Evolutionary conservation across 2,888 invertebrate species (phyloP).

Genomic region (Agrochola litura): DNA sequence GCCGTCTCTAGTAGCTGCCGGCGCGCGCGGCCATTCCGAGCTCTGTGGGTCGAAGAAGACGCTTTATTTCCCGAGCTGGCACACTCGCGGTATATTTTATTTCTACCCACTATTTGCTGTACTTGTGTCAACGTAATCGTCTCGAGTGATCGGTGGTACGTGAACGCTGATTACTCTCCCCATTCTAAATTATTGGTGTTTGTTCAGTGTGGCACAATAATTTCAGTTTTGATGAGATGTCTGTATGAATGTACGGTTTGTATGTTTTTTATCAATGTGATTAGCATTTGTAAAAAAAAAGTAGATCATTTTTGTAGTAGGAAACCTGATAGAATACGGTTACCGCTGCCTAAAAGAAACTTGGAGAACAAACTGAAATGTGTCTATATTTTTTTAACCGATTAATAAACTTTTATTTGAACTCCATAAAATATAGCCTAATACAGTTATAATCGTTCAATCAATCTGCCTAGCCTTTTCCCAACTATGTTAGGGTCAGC

Average conservation of each 20-base stretch:
- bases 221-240: neutral
- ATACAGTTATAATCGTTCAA: too few relatives aligned
- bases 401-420: neutral
- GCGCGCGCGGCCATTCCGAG: neutral
- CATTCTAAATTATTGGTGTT: neutral
- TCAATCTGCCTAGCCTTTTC: too few relatives aligned
- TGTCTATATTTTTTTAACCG: neutral
- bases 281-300: neutral
- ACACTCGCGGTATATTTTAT: slow-evolving; percentile 23
- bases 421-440: too few relatives aligned
- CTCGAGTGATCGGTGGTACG: slow-evolving; percentile 25
- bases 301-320: neutral
- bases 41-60: neutral
- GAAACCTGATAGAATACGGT: neutral
- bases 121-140: slow-evolving; percentile 25
- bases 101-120: slow-evolving; percentile 10
- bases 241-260: too few relatives aligned
- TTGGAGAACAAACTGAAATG: neutral
- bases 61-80: slow-evolving; percentile 17
- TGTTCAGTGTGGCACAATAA: neutral
- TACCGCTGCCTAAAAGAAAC: neutral
- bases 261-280: too few relatives aligned
- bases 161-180: slow-evolving; percentile 8
- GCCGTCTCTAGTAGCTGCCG: neutral
- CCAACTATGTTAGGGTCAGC: too few relatives aligned